phyloP scores from a whole-genome alignment of 2,797 vertebrate genomes.

The Cichlasoma orientale region DNA sequence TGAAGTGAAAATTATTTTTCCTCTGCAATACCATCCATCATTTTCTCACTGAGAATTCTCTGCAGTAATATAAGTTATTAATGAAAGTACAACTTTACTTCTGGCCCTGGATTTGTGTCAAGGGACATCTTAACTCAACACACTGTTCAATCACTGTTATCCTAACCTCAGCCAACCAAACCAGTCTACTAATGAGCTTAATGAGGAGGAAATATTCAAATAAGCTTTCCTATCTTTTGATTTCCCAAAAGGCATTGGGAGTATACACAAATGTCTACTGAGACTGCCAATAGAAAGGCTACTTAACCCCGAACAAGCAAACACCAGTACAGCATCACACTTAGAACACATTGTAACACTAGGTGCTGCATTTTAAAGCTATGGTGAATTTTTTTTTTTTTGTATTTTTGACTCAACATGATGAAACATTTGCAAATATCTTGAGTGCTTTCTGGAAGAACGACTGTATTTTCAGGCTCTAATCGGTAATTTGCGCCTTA shows the following conservation, averaged over 20 bases:
- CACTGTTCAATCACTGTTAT: conserved; percentile 42
- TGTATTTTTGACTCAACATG: neutral
- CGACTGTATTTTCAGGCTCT: neutral
- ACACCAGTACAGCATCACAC: neutral
- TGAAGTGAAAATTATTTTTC: conserved; percentile 5
- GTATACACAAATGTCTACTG: conserved; percentile 13
- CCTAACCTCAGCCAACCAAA: conserved; percentile 25
- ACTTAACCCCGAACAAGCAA: neutral
- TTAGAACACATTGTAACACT: neutral
- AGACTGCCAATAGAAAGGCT: conserved; percentile 12
- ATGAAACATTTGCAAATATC: neutral
- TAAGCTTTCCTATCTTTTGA: conserved; percentile 60
- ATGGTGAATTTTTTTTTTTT: neutral
- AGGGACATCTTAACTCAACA: conserved; percentile 37
- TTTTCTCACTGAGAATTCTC: conserved; percentile 5
- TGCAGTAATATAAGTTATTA: conserved; percentile 13
- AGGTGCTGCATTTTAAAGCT: neutral
- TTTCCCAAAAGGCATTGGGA: conserved; percentile 51
- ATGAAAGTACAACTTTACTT: conserved; percentile 20
- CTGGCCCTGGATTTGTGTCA: conserved; percentile 6
- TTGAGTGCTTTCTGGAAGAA: neutral
- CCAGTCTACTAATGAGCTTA: conserved; percentile 17
- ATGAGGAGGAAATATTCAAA: conserved; percentile 54
- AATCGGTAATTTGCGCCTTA: neutral
- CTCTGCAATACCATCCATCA: conserved; percentile 20